phyloP scores from a whole-genome alignment of 2,797 vertebrate species.

The Acanthornis magna region DNA sequence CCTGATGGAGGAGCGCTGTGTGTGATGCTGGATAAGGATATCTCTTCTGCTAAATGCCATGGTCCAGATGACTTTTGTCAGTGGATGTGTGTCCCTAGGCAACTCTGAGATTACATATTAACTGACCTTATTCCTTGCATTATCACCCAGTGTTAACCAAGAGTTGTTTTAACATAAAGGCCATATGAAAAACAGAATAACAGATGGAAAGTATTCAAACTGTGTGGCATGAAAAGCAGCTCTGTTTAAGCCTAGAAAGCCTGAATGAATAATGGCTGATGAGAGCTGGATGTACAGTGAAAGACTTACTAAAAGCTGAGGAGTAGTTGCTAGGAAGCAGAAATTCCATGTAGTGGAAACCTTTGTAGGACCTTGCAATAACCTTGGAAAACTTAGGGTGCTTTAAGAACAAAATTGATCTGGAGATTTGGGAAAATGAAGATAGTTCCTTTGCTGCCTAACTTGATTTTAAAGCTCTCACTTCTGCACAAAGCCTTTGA shows the following conservation, averaged over 20 bases:
- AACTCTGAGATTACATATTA: background rate
- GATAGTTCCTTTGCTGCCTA: background rate
- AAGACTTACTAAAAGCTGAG: background rate
- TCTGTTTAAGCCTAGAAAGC: background rate
- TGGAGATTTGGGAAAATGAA: background rate
- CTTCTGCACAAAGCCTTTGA: background rate
- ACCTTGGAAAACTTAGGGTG: background rate
- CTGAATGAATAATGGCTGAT: background rate
- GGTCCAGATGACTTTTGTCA: background rate
- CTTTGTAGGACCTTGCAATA: background rate
- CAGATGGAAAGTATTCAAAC: background rate
- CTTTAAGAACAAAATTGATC: background rate
- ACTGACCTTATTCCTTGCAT: background rate
- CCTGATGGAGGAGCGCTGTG: background rate
- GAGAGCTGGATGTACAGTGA: background rate
- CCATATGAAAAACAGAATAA: background rate
- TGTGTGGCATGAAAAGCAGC: background rate
- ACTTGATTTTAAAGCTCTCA: background rate
- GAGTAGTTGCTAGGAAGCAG: background rate
- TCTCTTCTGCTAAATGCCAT: background rate
- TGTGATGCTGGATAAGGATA: background rate
- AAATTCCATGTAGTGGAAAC: background rate
- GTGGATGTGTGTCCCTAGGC: background rate
- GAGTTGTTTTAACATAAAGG: background rate
- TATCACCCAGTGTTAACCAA: background rate